Conservation (phyloP, 2,113 vertebrate species). For the Atractosteus spatula region DNA sequence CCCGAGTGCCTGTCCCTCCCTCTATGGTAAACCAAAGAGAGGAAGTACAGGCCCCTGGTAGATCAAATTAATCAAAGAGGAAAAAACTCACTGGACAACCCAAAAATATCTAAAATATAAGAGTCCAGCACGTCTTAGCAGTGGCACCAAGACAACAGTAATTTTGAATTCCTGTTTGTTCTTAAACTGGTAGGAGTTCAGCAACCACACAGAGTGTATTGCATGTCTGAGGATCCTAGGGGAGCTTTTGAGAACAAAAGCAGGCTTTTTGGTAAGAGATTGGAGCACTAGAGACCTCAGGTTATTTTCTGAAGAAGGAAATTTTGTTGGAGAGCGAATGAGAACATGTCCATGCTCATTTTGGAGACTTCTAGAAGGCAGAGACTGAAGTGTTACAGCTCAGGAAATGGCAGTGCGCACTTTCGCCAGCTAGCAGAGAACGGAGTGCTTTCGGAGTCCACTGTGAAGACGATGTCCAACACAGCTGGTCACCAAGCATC, state of each 20-base stretch:
- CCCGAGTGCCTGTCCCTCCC: constrained; percentile 45
- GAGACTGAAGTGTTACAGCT: not conserved
- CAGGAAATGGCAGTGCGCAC: not conserved
- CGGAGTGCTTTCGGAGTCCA: not conserved
- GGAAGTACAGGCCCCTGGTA: constrained; percentile 61
- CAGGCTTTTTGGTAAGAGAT: too few species aligned
- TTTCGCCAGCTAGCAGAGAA: not conserved
- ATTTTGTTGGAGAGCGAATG: not conserved
- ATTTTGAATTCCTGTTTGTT: too few species aligned
- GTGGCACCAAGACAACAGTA: too few species aligned
- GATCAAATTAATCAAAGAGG: constrained; percentile 57
- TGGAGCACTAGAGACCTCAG: too few species aligned
- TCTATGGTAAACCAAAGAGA: constrained; percentile 54
- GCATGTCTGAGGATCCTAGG: not conserved
- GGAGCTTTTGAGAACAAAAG: not conserved
- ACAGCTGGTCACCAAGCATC: not conserved
- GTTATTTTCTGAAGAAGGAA: too few species aligned
- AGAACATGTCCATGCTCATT: not conserved
- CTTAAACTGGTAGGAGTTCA: too few species aligned
- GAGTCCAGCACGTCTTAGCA: constrained; percentile 7
- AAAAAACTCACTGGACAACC: constrained; percentile 38
- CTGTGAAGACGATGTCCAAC: not conserved
- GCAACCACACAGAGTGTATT: too few species aligned
- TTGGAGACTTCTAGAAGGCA: not conserved
- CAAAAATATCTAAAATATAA: constrained; percentile 31